Evolutionary conservation across 37 sponge, comb jelly and placozoan species (phyloP), one percentile per base, ranked within the genome.

Genomic region (Halisarca cf. caerulea): DNA sequence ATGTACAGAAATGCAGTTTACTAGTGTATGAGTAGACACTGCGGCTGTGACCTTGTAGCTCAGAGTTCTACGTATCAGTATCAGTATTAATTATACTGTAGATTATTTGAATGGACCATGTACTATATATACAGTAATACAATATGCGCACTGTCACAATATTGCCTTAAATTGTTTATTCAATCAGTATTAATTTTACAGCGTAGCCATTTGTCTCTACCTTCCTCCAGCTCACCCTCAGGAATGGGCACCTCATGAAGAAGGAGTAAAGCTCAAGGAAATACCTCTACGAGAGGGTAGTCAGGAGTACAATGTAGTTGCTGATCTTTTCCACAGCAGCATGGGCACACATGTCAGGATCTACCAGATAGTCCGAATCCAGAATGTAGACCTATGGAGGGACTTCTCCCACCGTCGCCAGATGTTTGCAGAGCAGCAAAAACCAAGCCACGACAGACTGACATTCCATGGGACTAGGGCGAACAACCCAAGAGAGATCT

Each of bases 381-480:
- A 74, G 9, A 74, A 74, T 74, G 77, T 74, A 5, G 40, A 74
- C 45, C 24, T 74, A 20, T 74, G 77, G 77, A 74, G 24, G 6
- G 77, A 74, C n/a, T 74, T 44, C 45, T n/a, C 36, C 44, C 6
- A 8, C 21, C 20, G 77, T 40, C 11, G 43, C 7, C 25, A 62
- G 25, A 62, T n/a, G 30, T 28, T 62, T 62, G 64, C 30, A 30
- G 18, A 62, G n/a, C 25, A 28, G 15, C 7, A 30, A 20, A 28
- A 28, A 28, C 23, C 34, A n/a, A 30, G 30, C n/a, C 18, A 41
- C 2, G 77, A 25, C 15, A 74, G 24, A 24, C 45, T 74, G 23
- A 43, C 85, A 6, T 90, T 91, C 60, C 91, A 91, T 84, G 91
- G 91, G 2, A 87, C 87, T 34, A n/a, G 91, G 0, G 32, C 6